Base-by-base conservation (phyloP, 2,797 vertebrate species). In the Philypnodon macrostomus region DNA sequence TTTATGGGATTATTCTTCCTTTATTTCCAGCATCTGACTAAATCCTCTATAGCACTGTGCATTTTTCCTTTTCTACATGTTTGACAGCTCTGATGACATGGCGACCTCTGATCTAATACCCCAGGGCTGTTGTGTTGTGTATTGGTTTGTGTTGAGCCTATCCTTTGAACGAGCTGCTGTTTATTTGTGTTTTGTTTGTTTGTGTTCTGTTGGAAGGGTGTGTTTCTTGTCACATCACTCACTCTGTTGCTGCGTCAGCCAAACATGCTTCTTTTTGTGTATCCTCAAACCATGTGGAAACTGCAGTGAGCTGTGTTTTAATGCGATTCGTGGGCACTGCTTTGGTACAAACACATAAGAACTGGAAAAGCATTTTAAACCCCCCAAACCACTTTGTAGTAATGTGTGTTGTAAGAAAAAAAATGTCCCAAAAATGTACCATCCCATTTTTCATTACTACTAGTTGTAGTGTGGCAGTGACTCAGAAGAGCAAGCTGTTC, bases 51-150 rank as follows among this genome's bases (percentile, higher is more conserved):
- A 19, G 13, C 60, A 39, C 35, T 35, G 32, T 64, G 58, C 64
- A 68, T 48, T 73, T 77, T 66, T 63, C 64, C 37, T 38, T 53
- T 47, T 53, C 36, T 21, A 34, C 5, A 13, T 15, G 38, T 70
- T 67, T 80, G 80, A 82, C 66, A 65, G 62, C 57, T 73, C 44
- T 62, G 78, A 75, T 78, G 77, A 81, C 70, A 46, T 53, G 30
- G 67, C 65, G 54, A 73, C 67, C 68, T 71, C 51, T 72, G 68
- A 69, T 75, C 47, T 53, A 0, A 16, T 24, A 49, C 47, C 57
- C 23, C 2, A 18, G 54, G 57, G 65, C 33, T 59, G 13, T 45
- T 15, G 47, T 23, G 0, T 45, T 53, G 58, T 40, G 26, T 61
- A 47, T 58, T 12, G 38, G 62, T 62, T 46, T 42, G 44, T 47